A percentile compares a stretch with the other conserved stretches of the same genome.
These are phyloP conservation scores for Bombus sibiricus DNA, from an alignment of 1,140 invertebrate species.

Conservation along the genomic window DNA sequence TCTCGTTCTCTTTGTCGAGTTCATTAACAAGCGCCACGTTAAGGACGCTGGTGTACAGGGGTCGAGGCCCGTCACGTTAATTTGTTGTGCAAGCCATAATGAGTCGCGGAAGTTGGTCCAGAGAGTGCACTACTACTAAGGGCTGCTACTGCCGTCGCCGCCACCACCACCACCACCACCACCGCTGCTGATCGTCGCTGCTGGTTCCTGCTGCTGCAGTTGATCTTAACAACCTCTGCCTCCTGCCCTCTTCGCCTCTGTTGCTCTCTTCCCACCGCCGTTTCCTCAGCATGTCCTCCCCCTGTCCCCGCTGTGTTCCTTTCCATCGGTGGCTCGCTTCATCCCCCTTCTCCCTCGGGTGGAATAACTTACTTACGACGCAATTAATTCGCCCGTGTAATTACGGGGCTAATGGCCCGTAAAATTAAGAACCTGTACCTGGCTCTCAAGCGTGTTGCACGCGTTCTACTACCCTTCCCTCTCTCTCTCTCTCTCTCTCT, in stretches of 20 bases:
- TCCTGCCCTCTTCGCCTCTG: constrained; percentile 22
- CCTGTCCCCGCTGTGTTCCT: neutral
- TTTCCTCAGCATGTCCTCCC: neutral
- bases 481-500: neutral
- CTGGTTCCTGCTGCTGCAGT: constrained; percentile 47
- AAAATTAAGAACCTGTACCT: constrained; percentile 77
- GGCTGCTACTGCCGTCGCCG: constrained; percentile 1
- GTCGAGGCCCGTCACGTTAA: constrained; percentile 54
- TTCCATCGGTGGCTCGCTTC: constrained; percentile 37
- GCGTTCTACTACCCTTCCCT: constrained; percentile 51
- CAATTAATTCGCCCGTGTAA: constrained; percentile 77
- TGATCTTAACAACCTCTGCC: constrained; percentile 61
- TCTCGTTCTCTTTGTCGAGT: constrained; percentile 53
- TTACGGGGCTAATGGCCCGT: constrained; percentile 76
- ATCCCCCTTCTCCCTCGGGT: constrained; percentile 50
- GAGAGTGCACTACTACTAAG: constrained; percentile 45
- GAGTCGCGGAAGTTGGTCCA: constrained; percentile 55
- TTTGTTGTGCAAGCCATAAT: constrained; percentile 59
- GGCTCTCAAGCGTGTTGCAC: constrained; percentile 63
- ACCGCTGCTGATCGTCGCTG: constrained; percentile 24
- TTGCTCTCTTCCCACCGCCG: constrained; percentile 15
- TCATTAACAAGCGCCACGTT: constrained; percentile 58
- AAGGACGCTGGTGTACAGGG: constrained; percentile 42
- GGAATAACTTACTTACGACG: constrained; percentile 76
- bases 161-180: neutral